Percentiles rank a stretch among this genome's conserved stretches.
Evolutionary conservation across 2,113 vertebrate genomes (phyloP).

Genomic region (Capreolus pygargus): DNA sequence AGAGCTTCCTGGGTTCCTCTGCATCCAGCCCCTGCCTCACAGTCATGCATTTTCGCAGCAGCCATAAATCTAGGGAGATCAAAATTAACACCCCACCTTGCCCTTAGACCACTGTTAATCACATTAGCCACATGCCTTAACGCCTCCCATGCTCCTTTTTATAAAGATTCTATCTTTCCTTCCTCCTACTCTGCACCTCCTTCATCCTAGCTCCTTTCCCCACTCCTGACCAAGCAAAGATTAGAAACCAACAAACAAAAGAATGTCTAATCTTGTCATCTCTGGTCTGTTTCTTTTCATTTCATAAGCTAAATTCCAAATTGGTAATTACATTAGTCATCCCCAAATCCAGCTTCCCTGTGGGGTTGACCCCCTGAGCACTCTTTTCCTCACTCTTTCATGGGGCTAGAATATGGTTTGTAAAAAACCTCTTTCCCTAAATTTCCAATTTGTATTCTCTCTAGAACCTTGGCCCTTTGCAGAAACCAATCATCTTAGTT

Average conservation of each 20-base stretch:
- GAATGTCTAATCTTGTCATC: slow-evolving; percentile 74
- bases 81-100: neutral
- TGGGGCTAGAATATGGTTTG: neutral
- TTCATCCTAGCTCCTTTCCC: neutral
- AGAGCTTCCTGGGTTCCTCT: neutral
- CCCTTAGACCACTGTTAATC: neutral
- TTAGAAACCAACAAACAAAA: slow-evolving; percentile 4
- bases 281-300: slow-evolving; percentile 80
- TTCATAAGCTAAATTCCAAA: slow-evolving; percentile 81
- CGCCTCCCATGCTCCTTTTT: neutral
- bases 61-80: neutral
- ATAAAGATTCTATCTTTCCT: neutral
- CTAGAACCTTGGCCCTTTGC: neutral
- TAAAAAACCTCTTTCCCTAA: neutral
- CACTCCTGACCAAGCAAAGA: slow-evolving; percentile 61
- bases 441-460: neutral
- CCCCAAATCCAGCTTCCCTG: slow-evolving; percentile 67
- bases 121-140: neutral
- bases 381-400: slow-evolving; percentile 70
- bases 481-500: neutral
- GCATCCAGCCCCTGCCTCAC: neutral
- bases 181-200: slow-evolving; percentile 27
- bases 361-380: slow-evolving; percentile 50
- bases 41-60: neutral
- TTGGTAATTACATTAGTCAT: slow-evolving; percentile 82